Evolutionary conservation across 2,113 vertebrate genomes (phyloP).

Genomic region (Saimiri boliviensis): DNA sequence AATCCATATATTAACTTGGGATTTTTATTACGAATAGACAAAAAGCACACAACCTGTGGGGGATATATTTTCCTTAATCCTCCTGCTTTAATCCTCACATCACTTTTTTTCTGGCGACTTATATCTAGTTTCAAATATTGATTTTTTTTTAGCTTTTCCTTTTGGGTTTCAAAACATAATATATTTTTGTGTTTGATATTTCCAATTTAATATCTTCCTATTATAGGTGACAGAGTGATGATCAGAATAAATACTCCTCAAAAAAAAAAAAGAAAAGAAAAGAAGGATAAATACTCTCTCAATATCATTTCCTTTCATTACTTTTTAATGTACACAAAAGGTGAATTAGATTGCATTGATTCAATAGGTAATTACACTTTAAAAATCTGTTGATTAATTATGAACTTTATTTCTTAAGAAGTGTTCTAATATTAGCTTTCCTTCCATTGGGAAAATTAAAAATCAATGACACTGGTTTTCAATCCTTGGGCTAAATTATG

Average conservation of each 20-base stretch:
- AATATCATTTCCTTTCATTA: background rate
- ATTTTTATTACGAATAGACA: background rate
- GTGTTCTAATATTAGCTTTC: background rate
- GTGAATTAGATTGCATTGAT: background rate
- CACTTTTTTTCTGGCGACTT: background rate
- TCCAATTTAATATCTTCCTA: background rate
- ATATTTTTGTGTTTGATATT: constrained; percentile 13
- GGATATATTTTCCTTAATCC: background rate
- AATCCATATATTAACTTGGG: background rate
- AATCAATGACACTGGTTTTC: background rate
- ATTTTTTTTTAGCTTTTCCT: background rate
- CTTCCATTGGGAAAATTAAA: background rate
- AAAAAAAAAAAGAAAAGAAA: background rate
- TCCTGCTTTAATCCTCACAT: background rate
- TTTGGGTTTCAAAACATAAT: background rate
- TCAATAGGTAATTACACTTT: background rate
- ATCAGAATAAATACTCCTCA: background rate
- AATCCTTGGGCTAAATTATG: background rate
- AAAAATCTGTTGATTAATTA: background rate
- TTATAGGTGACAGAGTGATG: background rate
- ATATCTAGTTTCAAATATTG: constrained; percentile 24
- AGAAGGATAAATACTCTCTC: background rate
- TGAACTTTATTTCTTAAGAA: background rate
- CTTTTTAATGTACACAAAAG: background rate
- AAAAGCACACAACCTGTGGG: background rate